phyloP scores from a whole-genome alignment of 2,113 vertebrate genomes.

The Halcyon malimbica region DNA sequence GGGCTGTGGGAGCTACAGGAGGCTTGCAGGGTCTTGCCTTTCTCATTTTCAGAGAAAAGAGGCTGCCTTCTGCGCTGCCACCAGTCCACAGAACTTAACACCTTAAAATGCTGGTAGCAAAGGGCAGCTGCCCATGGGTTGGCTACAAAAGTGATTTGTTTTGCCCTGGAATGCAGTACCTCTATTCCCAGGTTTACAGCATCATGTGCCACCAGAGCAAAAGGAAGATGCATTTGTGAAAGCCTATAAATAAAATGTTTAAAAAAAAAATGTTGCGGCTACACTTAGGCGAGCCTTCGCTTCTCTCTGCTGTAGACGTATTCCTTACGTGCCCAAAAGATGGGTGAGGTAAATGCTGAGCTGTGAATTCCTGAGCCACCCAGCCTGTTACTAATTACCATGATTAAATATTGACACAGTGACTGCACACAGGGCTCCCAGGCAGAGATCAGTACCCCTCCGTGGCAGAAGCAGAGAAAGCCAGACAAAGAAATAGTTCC shows the following conservation, averaged over 20 bases:
- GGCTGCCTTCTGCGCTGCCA: not conserved
- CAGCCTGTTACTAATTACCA: constrained; percentile 51
- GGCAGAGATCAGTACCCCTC: not conserved
- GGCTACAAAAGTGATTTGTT: not conserved
- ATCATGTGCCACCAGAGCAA: not conserved
- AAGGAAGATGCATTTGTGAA: not conserved
- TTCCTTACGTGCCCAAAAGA: not conserved
- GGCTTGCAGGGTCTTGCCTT: not conserved
- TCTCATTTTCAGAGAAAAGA: not conserved
- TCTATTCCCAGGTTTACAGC: not conserved
- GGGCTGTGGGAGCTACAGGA: not conserved
- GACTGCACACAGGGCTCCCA: constrained; percentile 24
- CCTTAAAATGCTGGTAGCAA: not conserved
- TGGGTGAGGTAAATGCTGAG: constrained; percentile 31
- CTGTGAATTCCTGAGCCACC: constrained; percentile 49
- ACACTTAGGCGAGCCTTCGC: not conserved
- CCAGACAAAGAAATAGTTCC: not conserved
- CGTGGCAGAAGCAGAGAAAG: not conserved
- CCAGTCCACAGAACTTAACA: not conserved
- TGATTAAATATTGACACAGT: constrained; percentile 64
- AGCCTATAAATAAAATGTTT: not conserved
- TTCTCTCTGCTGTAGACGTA: not conserved
- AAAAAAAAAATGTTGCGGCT: not conserved
- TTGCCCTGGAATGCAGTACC: not conserved
- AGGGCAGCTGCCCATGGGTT: not conserved